Base-by-base conservation (phyloP, 2,888 invertebrate genomes). In the Apodemia duryi region DNA sequence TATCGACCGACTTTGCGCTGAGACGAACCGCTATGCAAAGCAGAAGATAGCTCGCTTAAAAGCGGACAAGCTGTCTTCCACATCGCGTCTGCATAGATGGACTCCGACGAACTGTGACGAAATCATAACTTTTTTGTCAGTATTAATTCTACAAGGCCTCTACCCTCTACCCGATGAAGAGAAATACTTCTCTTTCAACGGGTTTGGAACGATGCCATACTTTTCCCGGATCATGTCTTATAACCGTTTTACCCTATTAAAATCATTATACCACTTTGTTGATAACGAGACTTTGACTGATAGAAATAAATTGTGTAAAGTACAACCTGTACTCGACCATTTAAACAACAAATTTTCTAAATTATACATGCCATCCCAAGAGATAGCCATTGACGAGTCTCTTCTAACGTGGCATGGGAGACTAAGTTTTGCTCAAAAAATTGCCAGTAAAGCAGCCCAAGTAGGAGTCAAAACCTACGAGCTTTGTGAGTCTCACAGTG, bases 301-400 rank as follows among this genome's bases (percentile, higher is more conserved):
- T 49, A 63, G 13, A 49, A 69, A 62, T n/a, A 70, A 61, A 73
- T 65, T 74, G 0, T 46, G 10, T 6, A 75, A 74, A 70, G 74
- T 77, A 28, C 65, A 64, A 62, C 71, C 74, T 0, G 62, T 74
- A 1, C n/a, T 69, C 21, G 69, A 72, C 62, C 67, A 74, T 41
- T 69, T 76, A 3, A 72, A 73, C 29, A 64, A 54, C 0, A 75
- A 75, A 65, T 75, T 75, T 68, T 69, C 69, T 1, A 64, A 38
- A 2, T 60, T 73, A 32, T 77, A 74, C 65, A 63, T 62, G 13
- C 73, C 72, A 28, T 28, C 46, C 28, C 74, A 74, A 66, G 68
- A 75, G 35, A 74, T 75, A 63, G 71, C 61, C 49, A 73, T 77
- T 29, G 75, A 75, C 61, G 74, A 77, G 46, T 74, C 74, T 0